Conservation (phyloP, 2,113 vertebrate species). For the Dermatemys mawii region DNA sequence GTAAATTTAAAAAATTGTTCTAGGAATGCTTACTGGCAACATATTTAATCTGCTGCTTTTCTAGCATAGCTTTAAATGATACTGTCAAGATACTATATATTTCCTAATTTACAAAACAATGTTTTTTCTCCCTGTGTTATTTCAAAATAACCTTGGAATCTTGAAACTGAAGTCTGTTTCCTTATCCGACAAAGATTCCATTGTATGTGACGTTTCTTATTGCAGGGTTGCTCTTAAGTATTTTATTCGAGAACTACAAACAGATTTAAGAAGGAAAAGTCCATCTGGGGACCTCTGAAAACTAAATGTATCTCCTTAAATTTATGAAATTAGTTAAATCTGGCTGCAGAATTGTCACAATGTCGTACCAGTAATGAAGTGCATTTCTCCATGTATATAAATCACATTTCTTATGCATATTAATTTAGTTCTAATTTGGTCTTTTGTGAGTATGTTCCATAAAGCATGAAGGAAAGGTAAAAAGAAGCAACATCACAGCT, state of each 20-base stretch:
- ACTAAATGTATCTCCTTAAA: background rate
- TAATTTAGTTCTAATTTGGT: background rate
- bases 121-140: background rate
- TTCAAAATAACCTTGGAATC: background rate
- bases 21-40: background rate
- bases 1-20: background rate
- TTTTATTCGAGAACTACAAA: background rate
- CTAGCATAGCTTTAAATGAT: background rate
- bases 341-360: background rate
- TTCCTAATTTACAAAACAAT: background rate
- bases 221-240: background rate
- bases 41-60: background rate
- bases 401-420: background rate
- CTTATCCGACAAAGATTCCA: background rate
- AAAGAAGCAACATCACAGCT: background rate
- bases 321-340: conserved; percentile 3
- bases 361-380: background rate
- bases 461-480: conserved; percentile 28
- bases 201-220: background rate
- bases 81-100: background rate
- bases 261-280: background rate
- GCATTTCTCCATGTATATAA: rapidly evolving
- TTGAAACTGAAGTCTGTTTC: background rate
- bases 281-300: background rate
- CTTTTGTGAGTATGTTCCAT: background rate